Percentiles rank a stretch among this genome's conserved stretches.
phyloP scores from a whole-genome alignment of 2,113 vertebrate species.

The Trogon surrucura region DNA sequence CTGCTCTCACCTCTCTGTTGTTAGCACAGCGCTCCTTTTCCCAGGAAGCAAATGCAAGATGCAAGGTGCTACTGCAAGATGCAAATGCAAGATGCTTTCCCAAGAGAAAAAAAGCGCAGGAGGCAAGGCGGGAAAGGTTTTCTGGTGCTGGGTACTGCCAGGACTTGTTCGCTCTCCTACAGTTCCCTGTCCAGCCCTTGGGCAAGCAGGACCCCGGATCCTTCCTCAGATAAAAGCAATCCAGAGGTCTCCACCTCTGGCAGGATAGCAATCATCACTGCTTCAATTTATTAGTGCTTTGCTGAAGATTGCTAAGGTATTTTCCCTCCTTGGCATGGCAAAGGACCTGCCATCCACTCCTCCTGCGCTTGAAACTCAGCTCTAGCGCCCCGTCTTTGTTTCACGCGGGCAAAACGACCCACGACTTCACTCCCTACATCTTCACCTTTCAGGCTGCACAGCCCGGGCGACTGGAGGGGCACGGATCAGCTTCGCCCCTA shows the following conservation, averaged over 20 bases:
- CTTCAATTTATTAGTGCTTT: background rate
- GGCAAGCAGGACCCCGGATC: fast-evolving
- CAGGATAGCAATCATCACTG: background rate
- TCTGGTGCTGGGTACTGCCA: background rate
- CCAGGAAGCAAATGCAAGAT: background rate
- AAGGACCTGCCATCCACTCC: background rate
- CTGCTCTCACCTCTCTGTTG: background rate
- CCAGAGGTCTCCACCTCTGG: background rate
- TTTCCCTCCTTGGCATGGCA: background rate
- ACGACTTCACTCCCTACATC: background rate
- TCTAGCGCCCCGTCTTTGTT: background rate
- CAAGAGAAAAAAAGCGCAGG: background rate
- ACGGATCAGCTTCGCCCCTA: background rate
- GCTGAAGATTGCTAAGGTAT: background rate
- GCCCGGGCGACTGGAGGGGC: background rate
- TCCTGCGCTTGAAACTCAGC: background rate
- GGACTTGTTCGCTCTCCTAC: background rate
- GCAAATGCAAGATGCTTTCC: background rate
- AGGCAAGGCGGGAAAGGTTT: background rate
- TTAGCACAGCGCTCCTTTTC: background rate
- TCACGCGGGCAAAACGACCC: background rate
- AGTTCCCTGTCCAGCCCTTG: background rate
- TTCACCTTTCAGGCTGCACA: background rate
- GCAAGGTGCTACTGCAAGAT: background rate
- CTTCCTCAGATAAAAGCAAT: background rate